Percentiles rank a stretch among this genome's conserved stretches.
Evolutionary conservation across 2,113 vertebrate species (phyloP).

Genomic region (Halichoerus grypus): DNA sequence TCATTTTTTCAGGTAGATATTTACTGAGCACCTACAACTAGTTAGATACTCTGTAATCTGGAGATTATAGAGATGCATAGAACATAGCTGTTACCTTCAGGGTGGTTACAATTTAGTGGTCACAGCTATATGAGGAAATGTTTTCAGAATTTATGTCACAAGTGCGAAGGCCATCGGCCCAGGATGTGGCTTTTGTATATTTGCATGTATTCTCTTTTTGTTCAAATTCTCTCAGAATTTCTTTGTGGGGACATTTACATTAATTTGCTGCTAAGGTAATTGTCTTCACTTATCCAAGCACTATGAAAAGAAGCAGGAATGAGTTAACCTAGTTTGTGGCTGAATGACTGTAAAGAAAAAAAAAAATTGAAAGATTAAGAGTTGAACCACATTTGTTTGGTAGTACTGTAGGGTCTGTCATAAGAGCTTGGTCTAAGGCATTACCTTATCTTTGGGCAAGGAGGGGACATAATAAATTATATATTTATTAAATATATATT

Average conservation of each 20-base stretch:
- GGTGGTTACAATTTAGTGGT: not conserved
- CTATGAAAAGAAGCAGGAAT: not conserved
- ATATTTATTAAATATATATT: too few relatives aligned
- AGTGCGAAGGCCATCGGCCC: not conserved
- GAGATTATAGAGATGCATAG: not conserved
- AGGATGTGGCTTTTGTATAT: not conserved
- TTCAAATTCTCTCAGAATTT: constrained; percentile 1
- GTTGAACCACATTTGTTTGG: not conserved
- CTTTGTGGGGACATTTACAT: not conserved
- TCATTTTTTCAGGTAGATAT: not conserved
- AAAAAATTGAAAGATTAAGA: not conserved
- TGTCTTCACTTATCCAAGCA: not conserved
- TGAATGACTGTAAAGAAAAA: not conserved
- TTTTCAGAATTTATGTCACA: not conserved
- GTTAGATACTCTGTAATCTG: not conserved
- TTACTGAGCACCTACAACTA: not conserved
- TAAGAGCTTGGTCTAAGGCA: not conserved
- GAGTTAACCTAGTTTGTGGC: not conserved
- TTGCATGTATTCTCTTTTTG: not conserved
- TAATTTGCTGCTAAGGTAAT: constrained; percentile 27
- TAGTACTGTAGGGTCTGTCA: not conserved
- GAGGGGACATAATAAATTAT: not conserved
- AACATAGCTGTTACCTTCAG: not conserved
- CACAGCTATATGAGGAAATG: not conserved
- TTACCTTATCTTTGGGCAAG: not conserved